A percentile compares a stretch with the other conserved stretches of the same genome.
Evolutionary conservation across 1,140 invertebrate species (phyloP).

Genomic region (Lutraria rhynchaena): DNA sequence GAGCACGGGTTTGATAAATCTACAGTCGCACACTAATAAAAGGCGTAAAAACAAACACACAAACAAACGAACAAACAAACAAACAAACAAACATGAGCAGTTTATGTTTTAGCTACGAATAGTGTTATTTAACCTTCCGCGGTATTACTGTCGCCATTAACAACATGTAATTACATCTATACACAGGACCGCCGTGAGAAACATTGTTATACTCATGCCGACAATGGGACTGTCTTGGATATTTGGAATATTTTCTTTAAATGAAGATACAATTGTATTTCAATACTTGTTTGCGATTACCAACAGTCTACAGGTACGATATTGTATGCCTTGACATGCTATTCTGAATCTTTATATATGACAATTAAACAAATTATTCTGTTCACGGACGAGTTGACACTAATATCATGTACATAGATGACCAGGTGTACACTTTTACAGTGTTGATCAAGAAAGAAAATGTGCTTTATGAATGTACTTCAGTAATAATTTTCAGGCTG

Average conservation of each 20-base stretch:
- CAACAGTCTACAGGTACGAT: slow-evolving; percentile 76
- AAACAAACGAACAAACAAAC: too few relatives aligned
- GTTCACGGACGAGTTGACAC: neutral
- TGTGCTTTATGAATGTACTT: too few relatives aligned
- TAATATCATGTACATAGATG: neutral
- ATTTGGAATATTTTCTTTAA: slow-evolving; percentile 74
- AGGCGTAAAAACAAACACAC: too few relatives aligned
- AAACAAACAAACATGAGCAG: too few relatives aligned
- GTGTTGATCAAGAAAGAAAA: neutral
- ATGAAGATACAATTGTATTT: slow-evolving; percentile 69
- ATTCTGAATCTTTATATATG: neutral
- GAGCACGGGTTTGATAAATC: too few relatives aligned
- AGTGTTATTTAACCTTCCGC: too few relatives aligned
- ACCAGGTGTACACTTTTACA: neutral
- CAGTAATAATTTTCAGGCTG: too few relatives aligned
- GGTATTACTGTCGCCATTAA: too few relatives aligned
- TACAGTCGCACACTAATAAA: too few relatives aligned
- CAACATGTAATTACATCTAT: neutral
- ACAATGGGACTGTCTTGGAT: slow-evolving; percentile 73
- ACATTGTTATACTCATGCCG: slow-evolving; percentile 68
- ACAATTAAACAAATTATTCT: neutral
- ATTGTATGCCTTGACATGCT: neutral
- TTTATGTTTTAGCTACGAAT: too few relatives aligned
- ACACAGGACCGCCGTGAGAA: slow-evolving; percentile 65
- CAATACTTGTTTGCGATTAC: slow-evolving; percentile 75